Conservation (phyloP, 2,888 invertebrate genomes). For the Selenia dentaria region DNA sequence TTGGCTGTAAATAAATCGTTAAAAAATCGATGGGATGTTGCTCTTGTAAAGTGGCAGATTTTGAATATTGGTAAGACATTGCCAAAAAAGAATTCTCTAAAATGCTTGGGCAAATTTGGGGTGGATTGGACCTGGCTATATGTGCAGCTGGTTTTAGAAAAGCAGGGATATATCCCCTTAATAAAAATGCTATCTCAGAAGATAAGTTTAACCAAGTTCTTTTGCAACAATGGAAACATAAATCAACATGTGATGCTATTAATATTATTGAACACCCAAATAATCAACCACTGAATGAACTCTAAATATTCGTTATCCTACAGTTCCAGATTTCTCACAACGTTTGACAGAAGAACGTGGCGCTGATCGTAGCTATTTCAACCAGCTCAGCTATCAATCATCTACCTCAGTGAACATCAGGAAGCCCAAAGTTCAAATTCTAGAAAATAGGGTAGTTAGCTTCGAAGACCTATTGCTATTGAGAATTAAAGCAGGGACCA, state of each 20-base stretch:
- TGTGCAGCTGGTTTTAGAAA: conserved; percentile 28
- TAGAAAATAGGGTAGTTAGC: conserved; percentile 18
- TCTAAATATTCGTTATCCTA: no score
- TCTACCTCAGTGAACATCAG: conserved; percentile 1
- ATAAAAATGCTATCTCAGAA: conserved; percentile 17
- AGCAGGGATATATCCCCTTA: conserved; percentile 35
- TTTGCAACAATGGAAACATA: no score
- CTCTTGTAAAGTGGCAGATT: conserved; percentile 37
- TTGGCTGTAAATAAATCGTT: conserved; percentile 39
- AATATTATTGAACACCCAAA: no score
- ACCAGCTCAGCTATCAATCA: no score
- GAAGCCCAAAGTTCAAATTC: conserved; percentile 15
- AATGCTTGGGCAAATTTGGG: conserved; percentile 34
- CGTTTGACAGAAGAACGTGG: no score
- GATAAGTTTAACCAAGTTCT: no score
- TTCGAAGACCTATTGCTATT: conserved; percentile 3
- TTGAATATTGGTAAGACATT: background rate
- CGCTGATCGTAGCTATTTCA: no score
- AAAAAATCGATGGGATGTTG: conserved; percentile 36
- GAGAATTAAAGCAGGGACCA: conserved; percentile 24
- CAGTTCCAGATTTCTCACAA: no score
- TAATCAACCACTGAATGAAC: no score
- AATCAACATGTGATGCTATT: no score
- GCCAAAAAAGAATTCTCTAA: conserved; percentile 7
- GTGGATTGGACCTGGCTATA: conserved; percentile 27